phyloP scores from a whole-genome alignment of 2,113 vertebrate species.

The Microtus ochrogaster region DNA sequence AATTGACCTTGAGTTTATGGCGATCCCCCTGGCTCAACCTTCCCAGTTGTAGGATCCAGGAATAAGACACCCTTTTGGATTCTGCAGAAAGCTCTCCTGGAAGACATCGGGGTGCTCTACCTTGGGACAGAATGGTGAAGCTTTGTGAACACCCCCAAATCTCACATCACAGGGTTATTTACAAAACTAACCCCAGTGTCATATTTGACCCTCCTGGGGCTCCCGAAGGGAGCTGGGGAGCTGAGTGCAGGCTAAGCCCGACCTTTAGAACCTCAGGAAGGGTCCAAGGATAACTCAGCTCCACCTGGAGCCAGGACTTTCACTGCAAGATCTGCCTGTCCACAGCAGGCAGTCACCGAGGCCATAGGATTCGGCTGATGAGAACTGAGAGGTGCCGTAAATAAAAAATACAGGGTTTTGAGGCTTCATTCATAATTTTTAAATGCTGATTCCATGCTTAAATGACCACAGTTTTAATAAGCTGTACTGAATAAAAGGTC shows the following conservation, averaged over 20 bases:
- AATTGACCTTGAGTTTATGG: not conserved
- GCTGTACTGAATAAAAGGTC: not conserved
- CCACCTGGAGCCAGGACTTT: not conserved
- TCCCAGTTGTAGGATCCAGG: not conserved
- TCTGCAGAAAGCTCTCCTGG: not conserved
- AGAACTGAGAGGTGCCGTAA: fast-evolving
- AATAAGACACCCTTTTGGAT: not conserved
- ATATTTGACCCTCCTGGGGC: not conserved
- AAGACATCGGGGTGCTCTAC: not conserved
- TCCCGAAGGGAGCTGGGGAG: not conserved
- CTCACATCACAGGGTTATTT: not conserved
- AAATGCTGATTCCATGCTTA: not conserved
- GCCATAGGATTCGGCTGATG: not conserved
- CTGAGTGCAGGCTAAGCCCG: too few relatives aligned
- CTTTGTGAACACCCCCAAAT: not conserved
- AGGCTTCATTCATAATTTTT: not conserved
- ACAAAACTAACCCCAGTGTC: not conserved
- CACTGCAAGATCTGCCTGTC: not conserved
- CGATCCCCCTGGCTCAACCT: not conserved
- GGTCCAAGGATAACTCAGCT: not conserved
- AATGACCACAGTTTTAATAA: not conserved
- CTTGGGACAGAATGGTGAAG: not conserved
- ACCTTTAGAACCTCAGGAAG: not conserved
- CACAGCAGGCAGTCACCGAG: not conserved
- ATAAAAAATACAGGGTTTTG: not conserved